Conservation (phyloP, 1,140 invertebrate genomes). For the Camponotus floridanus region DNA sequence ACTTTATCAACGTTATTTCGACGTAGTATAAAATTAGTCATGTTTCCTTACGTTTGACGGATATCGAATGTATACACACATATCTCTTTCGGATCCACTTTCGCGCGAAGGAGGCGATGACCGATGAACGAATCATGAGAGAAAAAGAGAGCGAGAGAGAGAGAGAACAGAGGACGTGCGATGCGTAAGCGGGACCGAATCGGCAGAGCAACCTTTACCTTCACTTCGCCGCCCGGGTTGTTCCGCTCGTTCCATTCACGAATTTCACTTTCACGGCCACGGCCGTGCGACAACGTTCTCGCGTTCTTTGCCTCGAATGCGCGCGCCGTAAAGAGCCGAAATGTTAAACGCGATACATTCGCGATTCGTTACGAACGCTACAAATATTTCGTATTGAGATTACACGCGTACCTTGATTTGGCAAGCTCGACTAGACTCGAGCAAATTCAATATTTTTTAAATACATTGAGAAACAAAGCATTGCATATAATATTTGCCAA, state of each 20-base stretch:
- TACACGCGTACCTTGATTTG: not conserved
- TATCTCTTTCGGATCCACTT: not conserved
- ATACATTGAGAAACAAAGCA: no score
- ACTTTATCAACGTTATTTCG: not conserved
- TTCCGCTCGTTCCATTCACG: constrained; percentile 81
- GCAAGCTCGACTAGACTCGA: no score
- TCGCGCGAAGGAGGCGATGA: constrained; percentile 31
- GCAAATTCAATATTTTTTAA: no score
- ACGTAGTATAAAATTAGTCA: not conserved
- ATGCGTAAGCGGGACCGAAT: constrained; percentile 72
- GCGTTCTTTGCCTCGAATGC: constrained; percentile 1
- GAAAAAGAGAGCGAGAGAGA: not conserved
- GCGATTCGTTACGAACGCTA: not conserved
- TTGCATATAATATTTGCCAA: no score
- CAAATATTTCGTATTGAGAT: constrained; percentile 29
- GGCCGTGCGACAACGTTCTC: constrained; percentile 74
- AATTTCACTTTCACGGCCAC: constrained; percentile 85
- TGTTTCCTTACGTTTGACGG: not conserved
- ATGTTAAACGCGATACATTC: constrained; percentile 23
- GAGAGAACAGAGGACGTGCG: constrained; percentile 54
- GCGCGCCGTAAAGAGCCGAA: constrained; percentile 5
- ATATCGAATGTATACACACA: not conserved
- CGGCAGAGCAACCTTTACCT: constrained; percentile 78
- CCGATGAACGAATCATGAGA: constrained; percentile 10
- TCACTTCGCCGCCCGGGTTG: constrained; percentile 74